Percentiles rank a stretch among this genome's conserved stretches.
Conservation (phyloP, 2,113 vertebrate species). For the Monarcha castaneiventris region DNA sequence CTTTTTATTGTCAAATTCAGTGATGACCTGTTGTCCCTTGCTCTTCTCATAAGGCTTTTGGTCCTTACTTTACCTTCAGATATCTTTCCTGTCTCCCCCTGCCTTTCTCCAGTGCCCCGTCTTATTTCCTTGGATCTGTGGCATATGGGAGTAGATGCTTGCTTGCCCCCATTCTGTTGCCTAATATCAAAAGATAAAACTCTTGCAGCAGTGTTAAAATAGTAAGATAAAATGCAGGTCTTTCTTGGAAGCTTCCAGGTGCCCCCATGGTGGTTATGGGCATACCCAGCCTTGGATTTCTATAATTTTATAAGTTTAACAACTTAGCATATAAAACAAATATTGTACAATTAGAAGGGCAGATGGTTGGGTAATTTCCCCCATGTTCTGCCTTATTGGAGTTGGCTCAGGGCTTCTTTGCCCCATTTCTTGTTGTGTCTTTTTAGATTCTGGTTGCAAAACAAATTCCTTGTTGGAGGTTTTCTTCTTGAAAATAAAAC, state of each 20-base stretch:
- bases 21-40: neutral
- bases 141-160: neutral
- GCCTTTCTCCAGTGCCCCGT: neutral
- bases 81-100: neutral
- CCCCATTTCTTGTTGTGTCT: neutral
- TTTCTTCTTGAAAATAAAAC: neutral
- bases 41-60: neutral
- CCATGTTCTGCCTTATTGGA: fast-evolving
- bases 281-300: neutral
- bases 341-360: neutral
- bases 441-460: neutral
- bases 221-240: neutral
- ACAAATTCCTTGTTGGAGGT: neutral
- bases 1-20: neutral
- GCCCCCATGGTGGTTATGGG: neutral
- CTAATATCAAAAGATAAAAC: neutral
- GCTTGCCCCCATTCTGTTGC: neutral
- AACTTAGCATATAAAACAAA: fast-evolving
- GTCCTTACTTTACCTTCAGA: neutral
- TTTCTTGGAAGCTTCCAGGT: neutral
- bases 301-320: neutral
- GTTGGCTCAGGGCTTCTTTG: neutral
- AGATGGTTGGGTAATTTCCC: neutral
- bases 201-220: neutral
- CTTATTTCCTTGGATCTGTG: neutral